Conservation (phyloP, 2,888 invertebrate genomes). For the Morpho achilles region DNA sequence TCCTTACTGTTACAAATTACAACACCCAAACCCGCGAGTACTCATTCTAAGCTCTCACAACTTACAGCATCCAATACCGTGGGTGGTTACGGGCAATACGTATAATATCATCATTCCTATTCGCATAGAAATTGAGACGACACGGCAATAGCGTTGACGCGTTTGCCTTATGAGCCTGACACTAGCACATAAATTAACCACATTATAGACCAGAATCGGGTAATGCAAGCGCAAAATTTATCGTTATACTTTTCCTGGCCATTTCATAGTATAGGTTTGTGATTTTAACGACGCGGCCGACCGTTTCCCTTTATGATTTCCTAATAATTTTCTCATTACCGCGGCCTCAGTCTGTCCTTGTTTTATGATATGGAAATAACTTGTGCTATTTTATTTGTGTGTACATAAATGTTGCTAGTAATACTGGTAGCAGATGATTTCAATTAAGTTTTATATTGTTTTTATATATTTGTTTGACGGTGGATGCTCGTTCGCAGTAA, state of each 20-base stretch:
- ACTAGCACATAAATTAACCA: slow-evolving; percentile 34
- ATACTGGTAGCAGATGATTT: slow-evolving; percentile 25
- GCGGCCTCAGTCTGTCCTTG: slow-evolving; percentile 17
- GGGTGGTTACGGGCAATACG: slow-evolving; percentile 49
- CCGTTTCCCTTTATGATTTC: slow-evolving; percentile 25
- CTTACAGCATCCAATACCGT: slow-evolving; percentile 40
- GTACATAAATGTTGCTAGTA: slow-evolving; percentile 18
- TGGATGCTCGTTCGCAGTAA: slow-evolving; percentile 6
- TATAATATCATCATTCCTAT: slow-evolving; percentile 49
- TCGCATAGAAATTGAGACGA: slow-evolving; percentile 54
- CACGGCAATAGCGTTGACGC: slow-evolving; percentile 32
- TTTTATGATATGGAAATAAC: slow-evolving; percentile 18
- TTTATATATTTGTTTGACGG: slow-evolving; percentile 15
- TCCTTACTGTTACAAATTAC: no score
- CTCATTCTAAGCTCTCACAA: not conserved
- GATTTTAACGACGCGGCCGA: slow-evolving; percentile 25
- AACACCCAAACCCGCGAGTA: no score
- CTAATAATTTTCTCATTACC: slow-evolving; percentile 26
- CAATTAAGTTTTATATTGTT: slow-evolving; percentile 21
- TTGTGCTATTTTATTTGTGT: slow-evolving; percentile 22
- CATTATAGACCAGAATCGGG: slow-evolving; percentile 30
- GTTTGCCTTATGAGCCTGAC: slow-evolving; percentile 29
- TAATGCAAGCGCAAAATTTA: slow-evolving; percentile 25
- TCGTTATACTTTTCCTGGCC: slow-evolving; percentile 22
- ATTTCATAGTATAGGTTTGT: slow-evolving; percentile 27